A percentile compares a stretch with the other conserved stretches of the same genome.
Conservation (phyloP, 1,140 invertebrate species). For the Popillia japonica region DNA sequence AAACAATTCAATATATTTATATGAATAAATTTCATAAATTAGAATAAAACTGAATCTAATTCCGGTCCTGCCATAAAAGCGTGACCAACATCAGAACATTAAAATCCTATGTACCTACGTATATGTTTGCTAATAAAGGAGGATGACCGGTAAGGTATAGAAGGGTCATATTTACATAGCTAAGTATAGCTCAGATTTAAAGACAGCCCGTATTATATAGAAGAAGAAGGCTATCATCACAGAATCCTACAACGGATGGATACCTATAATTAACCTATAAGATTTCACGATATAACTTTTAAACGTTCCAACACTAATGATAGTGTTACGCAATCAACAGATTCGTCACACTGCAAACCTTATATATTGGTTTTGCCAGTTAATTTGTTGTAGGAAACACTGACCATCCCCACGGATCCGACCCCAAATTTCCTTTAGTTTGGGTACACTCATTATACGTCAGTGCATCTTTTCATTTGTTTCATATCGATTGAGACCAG, state of each 20-base stretch:
- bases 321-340: background rate
- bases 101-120: background rate
- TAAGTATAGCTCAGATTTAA: background rate
- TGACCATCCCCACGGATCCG: too few relatives aligned
- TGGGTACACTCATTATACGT: too few relatives aligned
- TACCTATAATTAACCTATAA: background rate
- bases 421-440: too few relatives aligned
- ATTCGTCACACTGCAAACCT: too few relatives aligned
- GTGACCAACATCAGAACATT: background rate
- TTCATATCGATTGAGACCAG: background rate
- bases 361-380: too few relatives aligned
- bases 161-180: conserved; percentile 3
- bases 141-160: background rate
- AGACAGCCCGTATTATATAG: background rate
- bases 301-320: background rate
- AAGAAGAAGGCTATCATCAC: background rate
- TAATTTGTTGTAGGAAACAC: too few relatives aligned
- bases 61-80: background rate
- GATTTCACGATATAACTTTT: background rate
- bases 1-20: background rate
- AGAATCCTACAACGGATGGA: background rate
- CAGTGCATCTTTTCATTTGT: background rate
- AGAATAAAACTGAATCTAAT: too few relatives aligned
- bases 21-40: too few relatives aligned
- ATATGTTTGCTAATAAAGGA: conserved; percentile 15